phyloP scores from a whole-genome alignment of 2,888 invertebrate genomes.

The Melipona beecheii region DNA sequence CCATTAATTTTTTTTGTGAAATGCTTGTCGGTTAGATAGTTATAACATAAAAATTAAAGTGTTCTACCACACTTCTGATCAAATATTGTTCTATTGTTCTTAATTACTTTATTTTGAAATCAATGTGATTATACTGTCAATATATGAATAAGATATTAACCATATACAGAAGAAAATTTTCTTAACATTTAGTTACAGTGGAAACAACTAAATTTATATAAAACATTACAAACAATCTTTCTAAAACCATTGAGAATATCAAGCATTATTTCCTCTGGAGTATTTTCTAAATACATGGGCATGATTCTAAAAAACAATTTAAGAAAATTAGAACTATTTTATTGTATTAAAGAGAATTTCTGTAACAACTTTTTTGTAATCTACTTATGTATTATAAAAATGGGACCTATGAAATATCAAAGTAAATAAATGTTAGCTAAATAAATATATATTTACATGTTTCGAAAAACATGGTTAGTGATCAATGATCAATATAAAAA shows the following conservation, averaged over 20 bases:
- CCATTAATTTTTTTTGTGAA: background rate
- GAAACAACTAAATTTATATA: background rate
- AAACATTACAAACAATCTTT: background rate
- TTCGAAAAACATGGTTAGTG: background rate
- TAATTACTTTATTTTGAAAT: no score
- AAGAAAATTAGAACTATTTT: background rate
- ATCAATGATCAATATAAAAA: background rate
- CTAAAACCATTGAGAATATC: constrained; percentile 11
- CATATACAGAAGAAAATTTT: background rate
- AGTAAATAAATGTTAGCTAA: background rate
- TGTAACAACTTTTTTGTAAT: background rate
- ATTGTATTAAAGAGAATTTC: background rate
- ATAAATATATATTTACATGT: background rate
- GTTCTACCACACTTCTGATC: no score
- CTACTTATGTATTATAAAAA: background rate
- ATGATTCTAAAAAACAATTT: background rate
- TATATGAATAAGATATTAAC: background rate
- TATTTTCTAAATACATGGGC: background rate
- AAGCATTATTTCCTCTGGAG: background rate
- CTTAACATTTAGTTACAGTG: background rate
- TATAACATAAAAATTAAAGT: background rate
- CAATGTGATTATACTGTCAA: no score
- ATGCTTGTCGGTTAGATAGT: background rate
- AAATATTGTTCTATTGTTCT: no score
- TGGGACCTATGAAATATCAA: background rate